Evolutionary conservation across 2,797 vertebrate species (phyloP).

Genomic region (Coendou prehensilis): DNA sequence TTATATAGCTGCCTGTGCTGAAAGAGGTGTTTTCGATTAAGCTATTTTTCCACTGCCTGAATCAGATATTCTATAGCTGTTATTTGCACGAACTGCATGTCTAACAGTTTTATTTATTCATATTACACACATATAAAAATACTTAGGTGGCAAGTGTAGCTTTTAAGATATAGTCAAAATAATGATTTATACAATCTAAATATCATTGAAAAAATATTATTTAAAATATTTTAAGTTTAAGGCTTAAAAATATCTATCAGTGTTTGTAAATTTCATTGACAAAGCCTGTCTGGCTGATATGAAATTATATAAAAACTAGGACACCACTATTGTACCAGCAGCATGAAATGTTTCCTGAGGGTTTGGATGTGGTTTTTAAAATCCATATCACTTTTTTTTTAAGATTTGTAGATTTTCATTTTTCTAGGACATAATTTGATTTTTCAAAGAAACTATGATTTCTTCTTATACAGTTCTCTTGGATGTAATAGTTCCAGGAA

Average conservation of each 20-base stretch:
- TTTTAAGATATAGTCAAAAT: background rate
- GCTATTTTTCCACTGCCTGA: fast-evolving
- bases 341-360: background rate
- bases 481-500: slow-evolving; percentile 3
- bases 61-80: background rate
- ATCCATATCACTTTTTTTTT: background rate
- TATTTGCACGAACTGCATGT: background rate
- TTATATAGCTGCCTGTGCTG: background rate
- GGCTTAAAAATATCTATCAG: background rate
- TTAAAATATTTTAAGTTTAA: background rate
- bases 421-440: slow-evolving; percentile 48
- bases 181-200: background rate
- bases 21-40: background rate
- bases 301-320: background rate
- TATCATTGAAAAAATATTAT: background rate
- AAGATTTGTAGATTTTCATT: background rate
- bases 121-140: background rate
- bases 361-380: slow-evolving; percentile 17
- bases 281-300: background rate
- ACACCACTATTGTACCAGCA: background rate
- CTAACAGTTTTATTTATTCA: background rate
- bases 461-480: background rate
- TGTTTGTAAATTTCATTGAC: background rate
- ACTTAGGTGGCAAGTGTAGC: background rate
- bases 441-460: slow-evolving; percentile 32